Evolutionary conservation across 2,113 vertebrate species (phyloP).

Genomic region (Stegostoma tigrinum): DNA sequence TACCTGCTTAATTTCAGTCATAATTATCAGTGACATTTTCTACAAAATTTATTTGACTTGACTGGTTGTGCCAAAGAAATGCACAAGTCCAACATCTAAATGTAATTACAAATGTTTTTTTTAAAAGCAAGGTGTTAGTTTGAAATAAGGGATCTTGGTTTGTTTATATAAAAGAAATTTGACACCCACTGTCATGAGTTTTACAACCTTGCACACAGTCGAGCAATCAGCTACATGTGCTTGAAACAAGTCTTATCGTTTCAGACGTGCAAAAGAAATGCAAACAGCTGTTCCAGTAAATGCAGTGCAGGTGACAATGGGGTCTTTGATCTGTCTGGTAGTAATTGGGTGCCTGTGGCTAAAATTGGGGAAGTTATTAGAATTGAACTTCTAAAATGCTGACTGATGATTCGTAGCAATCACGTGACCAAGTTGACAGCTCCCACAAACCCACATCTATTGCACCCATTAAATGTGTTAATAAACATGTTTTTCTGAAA

Average conservation of each 20-base stretch:
- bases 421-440: neutral
- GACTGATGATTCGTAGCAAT: neutral
- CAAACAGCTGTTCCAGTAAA: neutral
- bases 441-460: neutral
- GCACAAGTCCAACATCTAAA: neutral
- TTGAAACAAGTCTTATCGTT: neutral
- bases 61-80: neutral
- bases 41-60: neutral
- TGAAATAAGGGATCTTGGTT: neutral
- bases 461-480: neutral
- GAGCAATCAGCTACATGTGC: neutral
- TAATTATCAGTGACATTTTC: neutral
- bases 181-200: neutral
- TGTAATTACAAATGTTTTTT: too few relatives aligned
- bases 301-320: neutral
- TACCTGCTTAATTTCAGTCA: neutral
- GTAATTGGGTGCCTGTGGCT: neutral
- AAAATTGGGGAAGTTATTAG: neutral
- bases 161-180: neutral
- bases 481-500: constrained; percentile 13
- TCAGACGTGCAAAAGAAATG: neutral
- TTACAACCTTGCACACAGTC: neutral
- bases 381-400: neutral
- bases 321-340: neutral
- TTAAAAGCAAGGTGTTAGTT: neutral